phyloP scores from a whole-genome alignment of 1,140 invertebrate species.

The Drosophila simulans region DNA sequence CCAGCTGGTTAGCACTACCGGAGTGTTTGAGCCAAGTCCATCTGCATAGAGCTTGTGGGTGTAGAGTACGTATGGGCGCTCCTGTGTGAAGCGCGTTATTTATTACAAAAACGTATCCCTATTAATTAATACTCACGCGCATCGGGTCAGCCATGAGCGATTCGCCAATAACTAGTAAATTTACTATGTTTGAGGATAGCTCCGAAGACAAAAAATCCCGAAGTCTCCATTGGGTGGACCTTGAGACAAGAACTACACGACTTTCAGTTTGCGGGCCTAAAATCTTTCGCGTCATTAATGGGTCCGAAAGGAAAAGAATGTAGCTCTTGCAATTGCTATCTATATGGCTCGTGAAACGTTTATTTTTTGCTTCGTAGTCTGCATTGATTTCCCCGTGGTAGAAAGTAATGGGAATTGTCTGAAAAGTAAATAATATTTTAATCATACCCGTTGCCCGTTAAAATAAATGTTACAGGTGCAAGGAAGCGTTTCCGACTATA shows the following conservation, averaged over 20 bases:
- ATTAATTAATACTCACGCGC: conserved; percentile 57
- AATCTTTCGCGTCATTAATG: conserved; percentile 86
- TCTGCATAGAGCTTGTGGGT: conserved; percentile 89
- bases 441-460: too few relatives aligned
- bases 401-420: conserved; percentile 86
- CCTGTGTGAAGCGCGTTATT: conserved; percentile 77
- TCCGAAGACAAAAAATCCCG: conserved; percentile 88
- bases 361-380: conserved; percentile 63
- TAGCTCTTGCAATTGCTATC: conserved; percentile 86
- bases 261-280: conserved; percentile 86
- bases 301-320: conserved; percentile 88
- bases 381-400: conserved; percentile 87
- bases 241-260: conserved; percentile 87
- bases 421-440: conserved; percentile 1
- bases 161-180: conserved; percentile 88
- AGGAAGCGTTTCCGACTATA: too few relatives aligned
- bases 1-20: conserved; percentile 89
- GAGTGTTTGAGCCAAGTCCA: conserved; percentile 88
- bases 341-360: conserved; percentile 49
- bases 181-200: conserved; percentile 87
- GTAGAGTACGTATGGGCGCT: conserved; percentile 88
- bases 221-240: conserved; percentile 89
- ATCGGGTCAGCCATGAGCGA: conserved; percentile 85
- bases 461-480: too few relatives aligned
- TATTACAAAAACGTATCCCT: not conserved